phyloP scores from a whole-genome alignment of 2,888 invertebrate species.

The Yponomeuta malinellus region DNA sequence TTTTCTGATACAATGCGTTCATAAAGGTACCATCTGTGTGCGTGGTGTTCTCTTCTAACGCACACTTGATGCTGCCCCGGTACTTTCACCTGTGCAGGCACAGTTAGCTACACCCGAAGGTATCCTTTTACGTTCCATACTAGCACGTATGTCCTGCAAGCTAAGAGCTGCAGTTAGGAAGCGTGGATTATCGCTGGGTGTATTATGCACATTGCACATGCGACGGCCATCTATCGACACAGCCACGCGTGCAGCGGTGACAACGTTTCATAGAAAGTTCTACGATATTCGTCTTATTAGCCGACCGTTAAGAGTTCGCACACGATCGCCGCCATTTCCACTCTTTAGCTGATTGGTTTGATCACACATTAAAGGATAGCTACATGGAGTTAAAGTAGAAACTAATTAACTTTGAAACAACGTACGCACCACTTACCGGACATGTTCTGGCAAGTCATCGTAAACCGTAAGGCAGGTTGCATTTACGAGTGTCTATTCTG shows the following conservation, averaged over 20 bases:
- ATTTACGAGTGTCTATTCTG: too few relatives aligned
- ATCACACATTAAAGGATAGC: not conserved
- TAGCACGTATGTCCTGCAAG: too few relatives aligned
- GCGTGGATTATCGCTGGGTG: too few relatives aligned
- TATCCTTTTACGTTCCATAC: too few relatives aligned
- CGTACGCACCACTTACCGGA: too few relatives aligned
- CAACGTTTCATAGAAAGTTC: constrained; percentile 2
- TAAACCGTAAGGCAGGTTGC: too few relatives aligned
- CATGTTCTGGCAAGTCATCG: too few relatives aligned
- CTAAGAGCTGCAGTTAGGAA: too few relatives aligned
- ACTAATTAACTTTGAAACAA: too few relatives aligned
- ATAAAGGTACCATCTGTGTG: not conserved
- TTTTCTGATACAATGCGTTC: not conserved
- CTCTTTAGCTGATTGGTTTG: not conserved
- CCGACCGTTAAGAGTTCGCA: not conserved
- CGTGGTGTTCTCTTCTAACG: constrained; percentile 20
- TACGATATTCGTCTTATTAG: not conserved
- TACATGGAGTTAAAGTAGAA: too few relatives aligned
- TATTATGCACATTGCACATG: constrained; percentile 49
- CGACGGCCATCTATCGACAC: constrained; percentile 24
- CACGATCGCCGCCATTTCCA: not conserved
- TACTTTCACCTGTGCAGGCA: constrained; percentile 65
- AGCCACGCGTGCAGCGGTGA: constrained; percentile 3
- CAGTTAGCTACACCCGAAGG: constrained; percentile 20
- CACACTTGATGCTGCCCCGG: constrained; percentile 55